These are phyloP conservation scores for Paradoxurus hermaphroditus DNA, from an alignment of 2,113 vertebrate species.

Conservation along the genomic window DNA sequence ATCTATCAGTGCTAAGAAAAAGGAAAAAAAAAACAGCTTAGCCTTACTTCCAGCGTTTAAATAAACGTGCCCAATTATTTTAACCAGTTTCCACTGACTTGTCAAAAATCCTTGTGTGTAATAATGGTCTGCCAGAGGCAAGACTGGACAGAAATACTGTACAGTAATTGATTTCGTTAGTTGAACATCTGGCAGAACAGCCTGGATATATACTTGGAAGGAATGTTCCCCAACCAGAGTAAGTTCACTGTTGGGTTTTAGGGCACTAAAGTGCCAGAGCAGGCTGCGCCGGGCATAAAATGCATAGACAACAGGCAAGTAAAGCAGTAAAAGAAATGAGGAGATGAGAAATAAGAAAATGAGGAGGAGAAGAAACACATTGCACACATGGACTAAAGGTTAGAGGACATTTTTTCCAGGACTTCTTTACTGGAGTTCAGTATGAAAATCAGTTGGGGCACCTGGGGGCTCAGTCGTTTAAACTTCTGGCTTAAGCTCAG, in stretches of 20 bases:
- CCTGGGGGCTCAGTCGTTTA: too few species aligned
- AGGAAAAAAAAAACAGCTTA: neutral
- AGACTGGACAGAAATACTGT: constrained; percentile 27
- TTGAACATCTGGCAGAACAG: constrained; percentile 60
- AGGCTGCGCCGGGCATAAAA: neutral
- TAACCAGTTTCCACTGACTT: constrained; percentile 33
- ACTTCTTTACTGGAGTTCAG: neutral
- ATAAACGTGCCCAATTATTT: constrained; percentile 30
- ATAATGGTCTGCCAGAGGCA: neutral
- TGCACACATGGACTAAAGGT: neutral
- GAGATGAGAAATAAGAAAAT: neutral
- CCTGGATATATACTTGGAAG: constrained; percentile 57
- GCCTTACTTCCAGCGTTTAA: neutral
- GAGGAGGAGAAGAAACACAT: neutral
- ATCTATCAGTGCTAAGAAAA: neutral
- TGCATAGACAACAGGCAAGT: neutral
- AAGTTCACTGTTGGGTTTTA: constrained; percentile 30
- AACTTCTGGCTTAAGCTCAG: too few species aligned
- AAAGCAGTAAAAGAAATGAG: constrained; percentile 24
- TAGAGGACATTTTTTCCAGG: neutral
- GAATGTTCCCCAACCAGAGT: neutral
- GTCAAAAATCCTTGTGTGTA: constrained; percentile 41
- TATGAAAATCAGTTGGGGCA: constrained; percentile 19
- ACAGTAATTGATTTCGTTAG: constrained; percentile 54
- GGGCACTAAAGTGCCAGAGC: neutral